Base-by-base conservation (phyloP, 2,888 invertebrate genomes). In the Tetrapedia diversipes region DNA sequence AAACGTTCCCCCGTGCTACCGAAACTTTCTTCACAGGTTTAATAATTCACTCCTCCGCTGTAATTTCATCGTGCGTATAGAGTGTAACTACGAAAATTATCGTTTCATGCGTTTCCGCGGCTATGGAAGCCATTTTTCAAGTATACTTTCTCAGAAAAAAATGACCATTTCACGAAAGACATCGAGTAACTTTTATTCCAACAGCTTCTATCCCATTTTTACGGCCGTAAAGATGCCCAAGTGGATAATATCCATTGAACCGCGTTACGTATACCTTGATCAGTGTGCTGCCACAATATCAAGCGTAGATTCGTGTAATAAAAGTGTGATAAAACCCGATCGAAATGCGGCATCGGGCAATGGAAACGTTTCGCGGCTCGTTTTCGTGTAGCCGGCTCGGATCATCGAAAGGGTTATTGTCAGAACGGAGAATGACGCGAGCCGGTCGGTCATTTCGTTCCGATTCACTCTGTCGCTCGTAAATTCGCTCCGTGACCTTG, bases 401-500 rank as follows among this genome's bases (percentile, higher is more conserved):
- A 61, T 27, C 59, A 53, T 75, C 14, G 61, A 47, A 60, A 51
- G 63, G 59, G 41, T 70, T 60, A 69, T 77, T 57, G 77, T 61
- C 64, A 29, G 60, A 56, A 19, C 49, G 32, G 39, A 54, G 76
- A 71, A 64, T 76, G 76, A 78, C 78, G 70, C 53, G 78, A 76
- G 70, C 49, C 53, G 60, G 34, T 66, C 53, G 60, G 34, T 66
- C 53, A 59, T 76, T 78, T 70, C 78, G 65, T 76, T 71, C 49
- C 65, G 76, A 76, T 76, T 76, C 76, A 76, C 70, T 76, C 66
- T 37, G 51, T 29, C 66, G 57, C 49, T 60, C 71, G 67, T 78
- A 76, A 78, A 70, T 77, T 66, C 54, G 45, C 47, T 57, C 51
- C 45, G 66, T 77, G 77, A 75, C 77, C 77, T 77, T 75, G 77